Percentiles rank a stretch among this genome's conserved stretches.
Conservation (phyloP, 2,888 invertebrate genomes). For the Heliconius hortense region DNA sequence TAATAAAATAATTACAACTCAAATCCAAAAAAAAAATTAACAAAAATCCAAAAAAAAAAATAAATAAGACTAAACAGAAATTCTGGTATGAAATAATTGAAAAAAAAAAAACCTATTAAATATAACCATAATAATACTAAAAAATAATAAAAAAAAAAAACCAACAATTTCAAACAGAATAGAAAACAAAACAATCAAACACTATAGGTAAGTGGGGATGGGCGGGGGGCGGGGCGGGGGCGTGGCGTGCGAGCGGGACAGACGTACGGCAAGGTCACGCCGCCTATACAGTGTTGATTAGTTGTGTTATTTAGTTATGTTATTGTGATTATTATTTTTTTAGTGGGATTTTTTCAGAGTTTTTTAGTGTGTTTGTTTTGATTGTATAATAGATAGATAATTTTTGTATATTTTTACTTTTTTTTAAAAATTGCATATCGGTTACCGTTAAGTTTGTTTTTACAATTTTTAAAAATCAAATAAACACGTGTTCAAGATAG, state of each 20-base stretch:
- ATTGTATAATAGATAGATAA: not conserved
- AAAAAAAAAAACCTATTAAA: not conserved
- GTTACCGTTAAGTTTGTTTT: too few species aligned
- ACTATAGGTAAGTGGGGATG: constrained; percentile 57
- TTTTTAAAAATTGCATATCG: not conserved
- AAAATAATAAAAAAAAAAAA: not conserved
- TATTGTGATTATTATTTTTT: constrained; percentile 9
- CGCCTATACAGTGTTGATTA: constrained; percentile 21
- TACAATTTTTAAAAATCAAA: too few species aligned
- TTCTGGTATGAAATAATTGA: not conserved
- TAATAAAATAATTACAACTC: too few species aligned
- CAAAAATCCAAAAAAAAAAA: not conserved
- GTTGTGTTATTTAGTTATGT: constrained; percentile 11
- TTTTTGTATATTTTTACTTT: not conserved
- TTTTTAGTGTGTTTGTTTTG: not conserved
- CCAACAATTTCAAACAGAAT: not conserved
- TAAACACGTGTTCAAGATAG: too few species aligned
- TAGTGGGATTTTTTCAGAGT: not conserved
- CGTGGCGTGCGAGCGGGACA: constrained; percentile 67
- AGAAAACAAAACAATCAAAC: constrained; percentile 32
- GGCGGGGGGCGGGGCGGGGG: constrained; percentile 73
- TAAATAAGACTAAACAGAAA: not conserved
- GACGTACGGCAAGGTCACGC: constrained; percentile 41
- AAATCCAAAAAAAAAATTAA: too few species aligned
- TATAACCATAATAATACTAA: not conserved